Percentiles rank a stretch among this genome's conserved stretches.
Evolutionary conservation across 2,888 invertebrate genomes (phyloP).

Genomic region (Drosophila kokeensis): DNA sequence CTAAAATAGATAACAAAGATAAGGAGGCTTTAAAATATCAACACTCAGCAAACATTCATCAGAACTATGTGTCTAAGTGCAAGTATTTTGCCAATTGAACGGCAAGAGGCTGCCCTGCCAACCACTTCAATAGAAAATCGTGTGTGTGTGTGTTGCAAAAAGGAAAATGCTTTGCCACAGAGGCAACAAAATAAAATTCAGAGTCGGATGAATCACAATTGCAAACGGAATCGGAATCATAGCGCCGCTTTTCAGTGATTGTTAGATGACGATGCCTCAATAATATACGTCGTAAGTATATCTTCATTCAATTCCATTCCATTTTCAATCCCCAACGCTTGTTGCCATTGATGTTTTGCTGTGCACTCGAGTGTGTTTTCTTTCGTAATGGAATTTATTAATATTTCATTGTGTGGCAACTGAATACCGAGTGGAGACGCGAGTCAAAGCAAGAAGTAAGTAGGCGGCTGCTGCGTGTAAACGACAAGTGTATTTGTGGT

Average conservation of each 20-base stretch:
- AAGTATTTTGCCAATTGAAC: conserved; percentile 61
- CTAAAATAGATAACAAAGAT: conserved; percentile 41
- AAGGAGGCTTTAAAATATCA: conserved; percentile 19
- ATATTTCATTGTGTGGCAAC: conserved; percentile 74
- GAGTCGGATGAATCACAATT: conserved; percentile 30
- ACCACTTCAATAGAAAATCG: conserved; percentile 70
- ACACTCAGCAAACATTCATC: conserved; percentile 17
- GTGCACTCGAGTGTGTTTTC: conserved; percentile 78
- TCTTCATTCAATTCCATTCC: conserved; percentile 17
- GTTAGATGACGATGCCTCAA: conserved; percentile 50
- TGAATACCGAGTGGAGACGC: conserved; percentile 19
- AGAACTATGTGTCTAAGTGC: conserved; percentile 44
- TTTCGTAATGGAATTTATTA: conserved; percentile 79
- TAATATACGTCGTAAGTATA: conserved; percentile 16
- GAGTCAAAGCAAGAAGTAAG: not conserved
- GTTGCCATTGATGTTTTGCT: conserved; percentile 74
- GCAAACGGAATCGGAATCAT: conserved; percentile 36
- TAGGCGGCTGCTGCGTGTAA: conserved; percentile 21
- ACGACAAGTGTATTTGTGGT: conserved; percentile 61
- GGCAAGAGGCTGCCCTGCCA: conserved; percentile 35
- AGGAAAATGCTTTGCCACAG: conserved; percentile 58
- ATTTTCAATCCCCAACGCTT: conserved; percentile 51
- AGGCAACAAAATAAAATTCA: conserved; percentile 47
- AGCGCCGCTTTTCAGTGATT: conserved; percentile 50
- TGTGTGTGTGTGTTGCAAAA: conserved; percentile 58